These are phyloP conservation scores for Dufourea novaeangliae DNA, from an alignment of 1,140 invertebrate genomes.

Conservation along the genomic window DNA sequence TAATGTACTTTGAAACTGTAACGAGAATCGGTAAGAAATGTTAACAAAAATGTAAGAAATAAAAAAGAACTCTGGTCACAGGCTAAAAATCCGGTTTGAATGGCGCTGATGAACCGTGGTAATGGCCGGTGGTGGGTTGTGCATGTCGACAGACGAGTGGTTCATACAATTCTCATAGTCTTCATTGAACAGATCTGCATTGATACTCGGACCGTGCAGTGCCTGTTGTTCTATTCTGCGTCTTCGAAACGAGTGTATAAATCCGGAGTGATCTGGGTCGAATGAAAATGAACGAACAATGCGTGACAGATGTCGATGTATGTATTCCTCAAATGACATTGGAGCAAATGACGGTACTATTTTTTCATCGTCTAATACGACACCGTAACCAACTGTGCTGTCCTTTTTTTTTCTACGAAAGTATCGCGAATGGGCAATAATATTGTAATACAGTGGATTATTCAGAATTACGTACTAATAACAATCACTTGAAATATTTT, in stretches of 20 bases:
- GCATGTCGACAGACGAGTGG: not conserved
- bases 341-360: not conserved
- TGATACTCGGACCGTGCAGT: constrained; percentile 24
- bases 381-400: not conserved
- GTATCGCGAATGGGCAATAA: not conserved
- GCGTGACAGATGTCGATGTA: constrained; percentile 15
- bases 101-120: not conserved
- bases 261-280: constrained; percentile 11
- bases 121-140: not conserved
- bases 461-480: not conserved
- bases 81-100: constrained; percentile 7
- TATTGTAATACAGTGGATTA: not conserved
- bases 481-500: not conserved
- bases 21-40: not conserved
- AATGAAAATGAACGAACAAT: constrained; percentile 34
- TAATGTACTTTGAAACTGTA: too few species aligned
- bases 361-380: not conserved
- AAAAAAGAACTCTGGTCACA: not conserved
- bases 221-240: constrained; percentile 39
- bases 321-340: constrained; percentile 2
- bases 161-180: constrained; percentile 25
- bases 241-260: constrained; percentile 36
- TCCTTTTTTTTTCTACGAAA: not conserved
- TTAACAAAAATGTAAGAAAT: not conserved
- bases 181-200: constrained; percentile 45